phyloP scores from a whole-genome alignment of 2,888 invertebrate genomes.

The Stenchaetothrips biformis region DNA sequence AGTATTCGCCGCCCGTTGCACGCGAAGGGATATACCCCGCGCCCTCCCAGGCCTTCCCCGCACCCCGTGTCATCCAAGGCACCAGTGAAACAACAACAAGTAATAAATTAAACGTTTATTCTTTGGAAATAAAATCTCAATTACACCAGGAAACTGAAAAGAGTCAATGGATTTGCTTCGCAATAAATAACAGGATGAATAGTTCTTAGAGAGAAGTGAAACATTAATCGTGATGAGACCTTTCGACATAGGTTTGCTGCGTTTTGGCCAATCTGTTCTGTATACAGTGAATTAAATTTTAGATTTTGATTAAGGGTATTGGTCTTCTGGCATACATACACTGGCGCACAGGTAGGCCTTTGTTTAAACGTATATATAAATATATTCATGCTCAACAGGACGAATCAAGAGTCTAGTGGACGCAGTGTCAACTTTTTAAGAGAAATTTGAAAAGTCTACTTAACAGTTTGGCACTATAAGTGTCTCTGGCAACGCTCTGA shows the following conservation, averaged over 20 bases:
- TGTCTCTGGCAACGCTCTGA: neutral
- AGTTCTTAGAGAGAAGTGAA: too few relatives aligned
- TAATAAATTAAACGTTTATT: constrained; percentile 20
- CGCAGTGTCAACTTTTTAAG: neutral
- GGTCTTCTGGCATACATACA: neutral
- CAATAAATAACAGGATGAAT: too few relatives aligned
- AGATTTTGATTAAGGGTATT: neutral
- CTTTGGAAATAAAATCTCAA: neutral
- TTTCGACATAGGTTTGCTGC: neutral
- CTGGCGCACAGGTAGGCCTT: neutral
- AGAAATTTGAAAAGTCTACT: neutral
- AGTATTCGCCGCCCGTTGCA: neutral
- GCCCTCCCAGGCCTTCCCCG: too few relatives aligned
- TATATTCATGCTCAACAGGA: neutral
- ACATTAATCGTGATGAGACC: constrained; percentile 3
- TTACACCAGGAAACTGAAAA: constrained; percentile 9
- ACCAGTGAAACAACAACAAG: neutral
- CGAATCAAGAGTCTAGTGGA: neutral
- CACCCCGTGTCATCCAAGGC: too few relatives aligned
- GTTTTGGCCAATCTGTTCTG: neutral
- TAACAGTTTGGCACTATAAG: constrained; percentile 8
- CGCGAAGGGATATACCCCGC: neutral
- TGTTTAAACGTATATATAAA: neutral
- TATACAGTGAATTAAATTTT: neutral
- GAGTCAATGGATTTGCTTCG: neutral